Evolutionary conservation across 1,140 invertebrate species (phyloP).

Genomic region (Myzus persicae): DNA sequence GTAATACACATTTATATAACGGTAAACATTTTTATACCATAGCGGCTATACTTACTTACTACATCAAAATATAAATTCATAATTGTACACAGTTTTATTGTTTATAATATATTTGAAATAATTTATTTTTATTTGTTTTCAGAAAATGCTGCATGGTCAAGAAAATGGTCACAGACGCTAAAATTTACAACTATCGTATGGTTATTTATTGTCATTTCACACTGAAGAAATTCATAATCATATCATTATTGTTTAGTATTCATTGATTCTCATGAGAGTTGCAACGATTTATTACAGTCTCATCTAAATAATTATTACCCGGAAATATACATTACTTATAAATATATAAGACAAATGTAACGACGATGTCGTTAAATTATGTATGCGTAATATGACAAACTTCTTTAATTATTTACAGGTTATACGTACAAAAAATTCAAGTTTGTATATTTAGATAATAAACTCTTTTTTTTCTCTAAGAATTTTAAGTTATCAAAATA

Average conservation of each 20-base stretch:
- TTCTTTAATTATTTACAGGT: not conserved
- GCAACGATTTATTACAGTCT: not conserved
- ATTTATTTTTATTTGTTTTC: not conserved
- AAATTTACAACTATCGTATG: not conserved
- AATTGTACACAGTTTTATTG: not conserved
- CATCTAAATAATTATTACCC: not conserved
- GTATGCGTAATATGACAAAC: not conserved
- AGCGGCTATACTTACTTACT: too few species aligned
- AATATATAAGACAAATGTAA: not conserved
- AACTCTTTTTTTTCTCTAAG: not conserved
- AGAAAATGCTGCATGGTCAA: constrained; percentile 20
- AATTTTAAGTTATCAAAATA: too few species aligned
- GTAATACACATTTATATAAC: not conserved
- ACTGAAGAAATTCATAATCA: constrained; percentile 19
- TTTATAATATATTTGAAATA: not conserved
- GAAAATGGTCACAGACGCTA: not conserved
- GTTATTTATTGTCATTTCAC: not conserved
- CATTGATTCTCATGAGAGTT: not conserved
- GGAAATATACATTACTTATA: not conserved
- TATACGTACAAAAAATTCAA: not conserved
- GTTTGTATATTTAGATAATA: constrained; percentile 7
- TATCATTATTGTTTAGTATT: not conserved
- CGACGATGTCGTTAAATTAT: not conserved
- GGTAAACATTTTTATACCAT: not conserved
- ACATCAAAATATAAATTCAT: not conserved